Conservation (phyloP, 2,888 invertebrate genomes). For the Pammene fasciana region DNA sequence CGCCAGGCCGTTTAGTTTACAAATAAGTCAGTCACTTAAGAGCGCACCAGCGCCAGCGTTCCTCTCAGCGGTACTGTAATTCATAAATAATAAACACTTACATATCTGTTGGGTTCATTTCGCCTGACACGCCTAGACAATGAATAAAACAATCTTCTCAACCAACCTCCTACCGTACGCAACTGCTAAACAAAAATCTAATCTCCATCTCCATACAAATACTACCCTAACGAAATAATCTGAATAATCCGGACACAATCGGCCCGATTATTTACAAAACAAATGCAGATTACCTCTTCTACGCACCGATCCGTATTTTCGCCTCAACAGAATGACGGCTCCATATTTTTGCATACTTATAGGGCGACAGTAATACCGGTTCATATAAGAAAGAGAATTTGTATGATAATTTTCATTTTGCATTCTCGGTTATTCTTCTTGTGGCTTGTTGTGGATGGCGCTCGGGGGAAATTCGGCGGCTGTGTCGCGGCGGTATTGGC, state of each 20-base stretch:
- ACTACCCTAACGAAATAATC: conserved; percentile 47
- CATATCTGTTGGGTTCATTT: too few relatives aligned
- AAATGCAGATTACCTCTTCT: conserved; percentile 66
- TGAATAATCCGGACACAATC: conserved; percentile 48
- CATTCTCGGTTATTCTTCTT: conserved; percentile 79
- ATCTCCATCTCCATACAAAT: conserved; percentile 38
- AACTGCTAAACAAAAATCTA: conserved; percentile 16
- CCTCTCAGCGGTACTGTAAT: too few relatives aligned
- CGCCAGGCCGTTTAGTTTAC: too few relatives aligned
- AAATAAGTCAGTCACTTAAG: too few relatives aligned
- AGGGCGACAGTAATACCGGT: conserved; percentile 71
- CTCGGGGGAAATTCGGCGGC: conserved; percentile 78
- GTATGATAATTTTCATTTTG: conserved; percentile 83
- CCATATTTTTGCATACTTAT: conserved; percentile 81
- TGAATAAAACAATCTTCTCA: conserved; percentile 7
- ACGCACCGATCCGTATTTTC: conserved; percentile 54
- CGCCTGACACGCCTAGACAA: background rate
- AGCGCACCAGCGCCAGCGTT: too few relatives aligned
- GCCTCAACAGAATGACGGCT: conserved; percentile 63
- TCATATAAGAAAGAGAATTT: conserved; percentile 79
- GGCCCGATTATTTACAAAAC: conserved; percentile 66
- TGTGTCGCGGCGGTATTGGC: conserved; percentile 66
- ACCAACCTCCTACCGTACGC: too few relatives aligned
- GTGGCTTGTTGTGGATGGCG: conserved; percentile 76
- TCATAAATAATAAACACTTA: background rate